These are phyloP conservation scores for Pogonognathellus flavescens DNA, from an alignment of 1,140 invertebrate species.

Conservation along the genomic window DNA sequence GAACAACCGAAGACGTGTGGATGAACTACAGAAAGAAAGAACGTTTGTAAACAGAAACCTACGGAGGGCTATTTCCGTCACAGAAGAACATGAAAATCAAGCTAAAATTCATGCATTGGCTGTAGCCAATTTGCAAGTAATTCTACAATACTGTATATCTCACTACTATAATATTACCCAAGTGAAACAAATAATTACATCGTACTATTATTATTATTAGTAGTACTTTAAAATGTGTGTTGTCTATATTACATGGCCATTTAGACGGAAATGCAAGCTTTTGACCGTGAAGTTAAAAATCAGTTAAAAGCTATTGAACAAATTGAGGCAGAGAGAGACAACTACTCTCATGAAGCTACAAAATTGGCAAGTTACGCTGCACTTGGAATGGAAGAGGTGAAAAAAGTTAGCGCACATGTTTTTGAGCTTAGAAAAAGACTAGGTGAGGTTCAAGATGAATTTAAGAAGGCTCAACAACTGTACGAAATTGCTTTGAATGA, in stretches of 20 bases:
- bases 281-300: slow-evolving; percentile 31
- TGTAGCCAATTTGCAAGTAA: slow-evolving; percentile 55
- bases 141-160: background rate
- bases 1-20: slow-evolving; percentile 56
- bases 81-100: slow-evolving; percentile 51
- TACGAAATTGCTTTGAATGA: slow-evolving; percentile 44
- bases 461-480: slow-evolving; percentile 37
- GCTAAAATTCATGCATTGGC: slow-evolving; percentile 54
- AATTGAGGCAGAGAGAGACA: slow-evolving; percentile 54
- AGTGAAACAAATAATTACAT: background rate
- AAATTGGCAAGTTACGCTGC: slow-evolving; percentile 47
- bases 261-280: slow-evolving; percentile 51
- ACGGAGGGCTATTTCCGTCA: slow-evolving; percentile 43
- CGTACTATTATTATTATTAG: background rate
- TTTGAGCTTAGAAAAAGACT: slow-evolving; percentile 51
- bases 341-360: slow-evolving; percentile 42
- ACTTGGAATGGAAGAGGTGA: slow-evolving; percentile 53
- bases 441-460: slow-evolving; percentile 13
- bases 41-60: slow-evolving; percentile 56
- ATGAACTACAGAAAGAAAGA: slow-evolving; percentile 59
- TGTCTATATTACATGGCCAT: background rate
- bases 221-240: too few species aligned
- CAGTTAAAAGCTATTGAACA: slow-evolving; percentile 34
- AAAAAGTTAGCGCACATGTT: slow-evolving; percentile 33
- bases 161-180: background rate